A percentile compares a stretch with the other conserved stretches of the same genome.
These are phyloP conservation scores for Macrophya annulata DNA, from an alignment of 2,888 invertebrate genomes.

Conservation along the genomic window DNA sequence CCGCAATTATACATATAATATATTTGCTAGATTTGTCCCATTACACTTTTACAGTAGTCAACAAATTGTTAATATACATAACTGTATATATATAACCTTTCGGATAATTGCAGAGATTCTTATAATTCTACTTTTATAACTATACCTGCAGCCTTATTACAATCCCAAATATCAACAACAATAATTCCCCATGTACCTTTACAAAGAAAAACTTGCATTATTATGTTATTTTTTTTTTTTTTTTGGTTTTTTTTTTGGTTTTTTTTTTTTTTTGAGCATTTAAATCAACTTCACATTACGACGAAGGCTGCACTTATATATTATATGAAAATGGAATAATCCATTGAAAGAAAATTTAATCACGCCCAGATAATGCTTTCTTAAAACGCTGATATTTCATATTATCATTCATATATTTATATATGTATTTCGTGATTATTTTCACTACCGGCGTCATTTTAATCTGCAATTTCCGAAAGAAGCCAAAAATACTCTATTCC, in stretches of 20 bases:
- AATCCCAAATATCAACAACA: background rate
- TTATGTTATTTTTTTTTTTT: background rate
- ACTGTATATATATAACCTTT: no score
- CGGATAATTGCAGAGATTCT: constrained; percentile 58
- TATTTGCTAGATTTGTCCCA: constrained; percentile 59
- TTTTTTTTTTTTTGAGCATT: constrained; percentile 22
- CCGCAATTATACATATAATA: constrained; percentile 68
- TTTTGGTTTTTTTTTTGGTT: no score
- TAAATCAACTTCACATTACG: background rate
- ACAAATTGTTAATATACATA: constrained; percentile 65
- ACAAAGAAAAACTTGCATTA: constrained; percentile 24
- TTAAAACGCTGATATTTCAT: background rate
- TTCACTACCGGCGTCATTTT: background rate
- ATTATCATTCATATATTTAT: background rate
- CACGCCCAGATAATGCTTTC: background rate
- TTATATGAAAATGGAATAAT: background rate
- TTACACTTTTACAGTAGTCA: constrained; percentile 66
- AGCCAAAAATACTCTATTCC: constrained; percentile 45
- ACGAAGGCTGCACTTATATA: background rate
- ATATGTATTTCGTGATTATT: background rate
- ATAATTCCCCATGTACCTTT: background rate
- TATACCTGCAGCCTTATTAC: no score
- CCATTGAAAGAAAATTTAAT: background rate
- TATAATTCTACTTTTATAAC: background rate
- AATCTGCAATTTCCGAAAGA: constrained; percentile 60